Conservation (phyloP, 1,140 invertebrate species). For the Bicyclus anynana region DNA sequence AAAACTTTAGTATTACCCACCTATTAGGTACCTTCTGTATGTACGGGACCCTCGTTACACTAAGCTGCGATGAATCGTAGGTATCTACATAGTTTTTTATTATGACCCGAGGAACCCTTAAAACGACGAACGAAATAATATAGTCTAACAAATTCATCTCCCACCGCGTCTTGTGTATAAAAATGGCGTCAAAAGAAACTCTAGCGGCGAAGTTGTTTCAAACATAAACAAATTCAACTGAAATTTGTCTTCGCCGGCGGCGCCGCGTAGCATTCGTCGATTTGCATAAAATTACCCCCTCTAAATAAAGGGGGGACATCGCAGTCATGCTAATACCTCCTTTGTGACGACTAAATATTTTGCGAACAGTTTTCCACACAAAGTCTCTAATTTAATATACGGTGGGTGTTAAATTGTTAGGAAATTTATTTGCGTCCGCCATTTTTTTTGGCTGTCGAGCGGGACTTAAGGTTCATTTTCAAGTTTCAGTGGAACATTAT, state of each 20-base stretch:
- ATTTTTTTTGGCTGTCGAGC: background rate
- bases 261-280: constrained; percentile 29
- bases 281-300: constrained; percentile 67
- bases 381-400: constrained; percentile 69
- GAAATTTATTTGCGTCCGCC: constrained; percentile 37
- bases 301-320: too few relatives aligned
- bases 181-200: constrained; percentile 16
- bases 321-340: constrained; percentile 60
- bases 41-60: too few relatives aligned
- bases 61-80: too few relatives aligned
- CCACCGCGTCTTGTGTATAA: constrained; percentile 8
- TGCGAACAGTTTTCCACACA: constrained; percentile 73
- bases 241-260: constrained; percentile 50
- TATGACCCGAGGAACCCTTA: background rate
- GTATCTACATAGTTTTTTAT: too few relatives aligned
- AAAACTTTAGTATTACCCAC: too few relatives aligned
- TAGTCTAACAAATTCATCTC: background rate
- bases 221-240: constrained; percentile 62
- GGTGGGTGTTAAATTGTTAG: constrained; percentile 39
- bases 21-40: too few relatives aligned
- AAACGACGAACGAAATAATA: background rate
- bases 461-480: too few relatives aligned
- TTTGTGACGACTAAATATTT: constrained; percentile 74
- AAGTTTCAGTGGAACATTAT: too few relatives aligned
- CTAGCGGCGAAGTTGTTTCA: constrained; percentile 21